These are phyloP conservation scores for Falco biarmicus DNA, from an alignment of 2,797 vertebrate species.

Conservation along the genomic window DNA sequence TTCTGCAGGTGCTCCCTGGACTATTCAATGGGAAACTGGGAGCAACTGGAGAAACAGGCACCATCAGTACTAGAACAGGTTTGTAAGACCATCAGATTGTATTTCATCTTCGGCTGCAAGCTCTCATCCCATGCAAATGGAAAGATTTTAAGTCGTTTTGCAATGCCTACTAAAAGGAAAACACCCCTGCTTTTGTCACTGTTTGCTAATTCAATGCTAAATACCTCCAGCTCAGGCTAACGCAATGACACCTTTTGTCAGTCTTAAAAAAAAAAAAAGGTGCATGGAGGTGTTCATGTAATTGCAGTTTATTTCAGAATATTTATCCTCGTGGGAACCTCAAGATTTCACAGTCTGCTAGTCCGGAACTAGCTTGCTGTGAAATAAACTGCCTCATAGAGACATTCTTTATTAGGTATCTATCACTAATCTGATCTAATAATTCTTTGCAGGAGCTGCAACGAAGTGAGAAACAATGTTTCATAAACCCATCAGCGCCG, in stretches of 20 bases:
- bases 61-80: not conserved
- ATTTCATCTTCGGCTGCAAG: not conserved
- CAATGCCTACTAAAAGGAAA: not conserved
- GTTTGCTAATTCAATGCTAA: not conserved
- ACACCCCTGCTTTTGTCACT: not conserved
- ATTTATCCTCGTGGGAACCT: constrained; percentile 57
- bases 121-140: not conserved
- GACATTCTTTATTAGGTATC: constrained; percentile 62
- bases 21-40: not conserved
- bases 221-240: not conserved
- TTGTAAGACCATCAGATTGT: not conserved
- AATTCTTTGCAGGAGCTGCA: constrained; percentile 65
- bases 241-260: not conserved
- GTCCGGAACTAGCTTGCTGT: constrained; percentile 31
- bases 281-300: not conserved
- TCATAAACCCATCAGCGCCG: constrained; percentile 65
- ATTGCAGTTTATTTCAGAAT: constrained; percentile 51
- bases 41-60: not conserved
- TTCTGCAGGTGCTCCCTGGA: not conserved
- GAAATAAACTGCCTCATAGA: constrained; percentile 60
- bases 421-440: constrained; percentile 51
- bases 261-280: not conserved
- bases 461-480: constrained; percentile 71
- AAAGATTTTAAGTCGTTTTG: not conserved
- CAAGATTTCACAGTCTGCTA: constrained; percentile 59